A percentile compares a stretch with the other conserved stretches of the same genome.
phyloP scores from a whole-genome alignment of 1,140 invertebrate species.

The Melipona quadrifasciata region DNA sequence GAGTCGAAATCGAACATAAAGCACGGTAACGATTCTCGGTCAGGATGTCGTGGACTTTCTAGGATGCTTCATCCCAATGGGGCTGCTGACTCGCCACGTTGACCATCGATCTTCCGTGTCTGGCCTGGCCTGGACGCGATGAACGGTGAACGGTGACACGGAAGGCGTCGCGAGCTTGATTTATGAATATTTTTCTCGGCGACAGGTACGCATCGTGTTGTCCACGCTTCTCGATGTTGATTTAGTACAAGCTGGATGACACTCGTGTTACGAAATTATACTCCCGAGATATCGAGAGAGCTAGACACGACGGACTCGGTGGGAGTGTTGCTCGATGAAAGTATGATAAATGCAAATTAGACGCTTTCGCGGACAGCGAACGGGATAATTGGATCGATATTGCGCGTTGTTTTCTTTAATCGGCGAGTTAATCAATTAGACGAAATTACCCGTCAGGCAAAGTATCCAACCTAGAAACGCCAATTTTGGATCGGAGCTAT shows the following conservation, averaged over 20 bases:
- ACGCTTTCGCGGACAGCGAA: not conserved
- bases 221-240: not conserved
- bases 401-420: not conserved
- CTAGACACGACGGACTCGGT: not conserved
- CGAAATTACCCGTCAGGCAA: not conserved
- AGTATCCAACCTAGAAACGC: not conserved
- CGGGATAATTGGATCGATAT: not conserved
- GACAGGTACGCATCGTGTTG: not conserved
- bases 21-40: constrained; percentile 68
- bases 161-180: constrained; percentile 44
- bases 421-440: not conserved
- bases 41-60: constrained; percentile 69
- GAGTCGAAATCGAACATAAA: constrained; percentile 56
- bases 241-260: not conserved
- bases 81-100: not conserved
- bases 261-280: not conserved
- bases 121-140: not conserved
- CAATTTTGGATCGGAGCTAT: not conserved
- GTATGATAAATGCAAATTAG: not conserved
- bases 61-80: constrained; percentile 40
- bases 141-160: constrained; percentile 29
- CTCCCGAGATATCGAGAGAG: not conserved
- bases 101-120: constrained; percentile 46
- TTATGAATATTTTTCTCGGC: constrained; percentile 49
- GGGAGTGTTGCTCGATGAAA: too few relatives aligned